Evolutionary conservation across 37 sponge, comb jelly and placozoan genomes (phyloP).

Genomic region (Cladorhizidae sp.): DNA sequence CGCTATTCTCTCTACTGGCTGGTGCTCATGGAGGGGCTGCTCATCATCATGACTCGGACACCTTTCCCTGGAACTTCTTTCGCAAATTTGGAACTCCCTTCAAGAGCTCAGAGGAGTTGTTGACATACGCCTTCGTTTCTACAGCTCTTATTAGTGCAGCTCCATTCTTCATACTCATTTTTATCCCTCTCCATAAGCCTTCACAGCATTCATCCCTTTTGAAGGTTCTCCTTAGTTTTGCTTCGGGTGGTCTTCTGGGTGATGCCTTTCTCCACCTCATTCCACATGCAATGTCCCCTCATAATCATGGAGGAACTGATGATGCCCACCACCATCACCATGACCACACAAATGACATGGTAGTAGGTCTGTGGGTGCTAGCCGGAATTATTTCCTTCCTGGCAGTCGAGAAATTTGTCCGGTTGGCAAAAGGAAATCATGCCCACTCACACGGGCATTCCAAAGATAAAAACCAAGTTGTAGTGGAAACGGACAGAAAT

Average conservation of each 20-base stretch:
- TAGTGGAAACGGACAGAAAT: background rate
- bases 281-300: constrained; percentile 92
- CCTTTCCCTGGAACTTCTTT: too few relatives aligned
- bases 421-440: constrained; percentile 68
- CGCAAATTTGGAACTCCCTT: too few relatives aligned
- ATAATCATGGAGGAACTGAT: constrained; percentile 35
- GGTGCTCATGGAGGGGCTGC: too few relatives aligned
- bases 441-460: constrained; percentile 42
- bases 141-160: constrained; percentile 86
- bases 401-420: constrained; percentile 87
- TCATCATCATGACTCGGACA: too few relatives aligned
- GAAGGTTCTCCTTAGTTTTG: constrained; percentile 91
- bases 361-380: constrained; percentile 88
- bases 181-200: constrained; percentile 80
- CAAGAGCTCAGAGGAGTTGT: too few relatives aligned
- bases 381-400: constrained; percentile 88
- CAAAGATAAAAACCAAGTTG: background rate
- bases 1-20: too few relatives aligned
- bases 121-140: constrained; percentile 75
- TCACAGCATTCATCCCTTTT: constrained; percentile 70
- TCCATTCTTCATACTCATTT: constrained; percentile 88
- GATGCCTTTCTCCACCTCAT: constrained; percentile 97
- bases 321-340: constrained; percentile 45
- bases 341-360: constrained; percentile 65
- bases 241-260: constrained; percentile 93